phyloP scores from a whole-genome alignment of 2,888 invertebrate genomes.

The Napeogenes sylphis region DNA sequence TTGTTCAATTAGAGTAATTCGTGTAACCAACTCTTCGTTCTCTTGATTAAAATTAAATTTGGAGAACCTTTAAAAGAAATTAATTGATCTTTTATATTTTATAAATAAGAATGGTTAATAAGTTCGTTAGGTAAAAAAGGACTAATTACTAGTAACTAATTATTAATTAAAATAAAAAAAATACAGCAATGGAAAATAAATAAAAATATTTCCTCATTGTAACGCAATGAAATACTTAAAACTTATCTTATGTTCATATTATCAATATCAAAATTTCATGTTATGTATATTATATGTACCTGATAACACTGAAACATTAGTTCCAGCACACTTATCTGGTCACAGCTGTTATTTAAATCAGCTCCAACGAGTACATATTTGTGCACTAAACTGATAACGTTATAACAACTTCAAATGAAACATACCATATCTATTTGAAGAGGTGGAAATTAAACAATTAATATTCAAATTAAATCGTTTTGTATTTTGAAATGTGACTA shows the following conservation, averaged over 20 bases:
- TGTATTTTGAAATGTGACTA: not conserved
- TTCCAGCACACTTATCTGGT: not conserved
- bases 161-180: no score
- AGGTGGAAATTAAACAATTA: no score
- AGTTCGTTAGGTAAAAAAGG: no score
- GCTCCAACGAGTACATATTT: not conserved
- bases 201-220: no score
- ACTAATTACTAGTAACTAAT: no score
- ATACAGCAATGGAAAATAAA: no score
- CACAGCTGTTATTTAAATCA: not conserved
- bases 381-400: not conserved
- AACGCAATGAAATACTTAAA: no score
- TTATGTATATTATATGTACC: no score
- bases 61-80: constrained; percentile 10
- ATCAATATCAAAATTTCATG: no score
- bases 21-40: constrained; percentile 25
- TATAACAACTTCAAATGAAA: constrained; percentile 1
- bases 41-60: constrained; percentile 28
- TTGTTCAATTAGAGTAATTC: constrained; percentile 30
- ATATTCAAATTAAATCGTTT: not conserved
- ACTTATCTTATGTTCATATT: not conserved
- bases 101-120: not conserved
- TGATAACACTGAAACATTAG: not conserved
- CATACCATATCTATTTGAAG: not conserved
- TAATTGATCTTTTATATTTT: not conserved